Percentiles rank a stretch among this genome's conserved stretches.
Conservation (phyloP, 2,888 invertebrate genomes). For the Perdita meconis region DNA sequence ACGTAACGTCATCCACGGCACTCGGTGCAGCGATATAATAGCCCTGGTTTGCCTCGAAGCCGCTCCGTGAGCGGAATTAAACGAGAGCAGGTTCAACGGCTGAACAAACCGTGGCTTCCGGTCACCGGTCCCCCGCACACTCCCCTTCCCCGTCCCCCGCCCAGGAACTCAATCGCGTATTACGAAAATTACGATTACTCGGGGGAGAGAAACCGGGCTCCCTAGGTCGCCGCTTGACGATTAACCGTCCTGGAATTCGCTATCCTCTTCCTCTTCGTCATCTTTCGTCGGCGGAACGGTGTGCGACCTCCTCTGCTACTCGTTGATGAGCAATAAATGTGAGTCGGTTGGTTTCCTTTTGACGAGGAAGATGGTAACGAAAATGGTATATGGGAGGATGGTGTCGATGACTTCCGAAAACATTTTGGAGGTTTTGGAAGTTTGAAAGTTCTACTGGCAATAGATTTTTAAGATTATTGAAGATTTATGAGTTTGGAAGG, state of each 20-base stretch:
- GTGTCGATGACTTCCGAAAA: neutral
- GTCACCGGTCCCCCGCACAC: conserved; percentile 28
- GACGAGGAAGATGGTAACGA: neutral
- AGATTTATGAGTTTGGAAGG: too few relatives aligned
- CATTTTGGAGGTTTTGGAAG: too few relatives aligned
- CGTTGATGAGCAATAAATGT: conserved; percentile 10
- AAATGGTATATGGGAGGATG: neutral
- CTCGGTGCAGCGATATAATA: conserved; percentile 65
- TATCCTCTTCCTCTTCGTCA: neutral
- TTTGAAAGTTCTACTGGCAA: too few relatives aligned
- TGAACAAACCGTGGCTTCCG: conserved; percentile 71
- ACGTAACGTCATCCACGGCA: conserved; percentile 66
- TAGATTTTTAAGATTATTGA: too few relatives aligned
- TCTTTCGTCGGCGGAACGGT: neutral
- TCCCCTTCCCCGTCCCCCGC: conserved; percentile 1
- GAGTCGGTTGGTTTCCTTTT: conserved; percentile 3
- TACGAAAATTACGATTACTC: conserved; percentile 63
- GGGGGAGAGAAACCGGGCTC: conserved; percentile 10
- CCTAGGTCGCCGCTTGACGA: conserved; percentile 3
- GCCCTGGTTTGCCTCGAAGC: conserved; percentile 68
- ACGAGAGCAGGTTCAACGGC: conserved; percentile 71
- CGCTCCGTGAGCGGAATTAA: conserved; percentile 70
- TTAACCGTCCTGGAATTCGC: conserved; percentile 12
- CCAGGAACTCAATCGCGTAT: conserved; percentile 42
- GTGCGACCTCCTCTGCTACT: neutral